Conservation (phyloP, 1,140 invertebrate genomes). For the Drosophila leontia region DNA sequence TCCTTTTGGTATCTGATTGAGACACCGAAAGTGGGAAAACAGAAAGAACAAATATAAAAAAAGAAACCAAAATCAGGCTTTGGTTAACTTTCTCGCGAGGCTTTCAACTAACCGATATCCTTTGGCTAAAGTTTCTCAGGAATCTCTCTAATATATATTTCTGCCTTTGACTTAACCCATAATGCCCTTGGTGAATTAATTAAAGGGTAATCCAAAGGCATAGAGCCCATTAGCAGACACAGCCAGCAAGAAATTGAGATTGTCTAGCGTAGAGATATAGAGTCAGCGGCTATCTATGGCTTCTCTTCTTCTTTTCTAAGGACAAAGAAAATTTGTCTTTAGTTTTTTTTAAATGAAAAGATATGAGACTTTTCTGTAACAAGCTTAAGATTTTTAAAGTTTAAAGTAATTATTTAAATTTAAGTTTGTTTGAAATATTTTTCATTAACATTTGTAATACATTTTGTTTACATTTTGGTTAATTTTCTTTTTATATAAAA, state of each 20-base stretch:
- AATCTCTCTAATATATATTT: conserved; percentile 3
- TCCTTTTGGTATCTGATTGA: conserved; percentile 74
- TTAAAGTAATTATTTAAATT: no score
- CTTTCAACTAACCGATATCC: conserved; percentile 40
- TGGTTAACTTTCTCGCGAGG: conserved; percentile 11
- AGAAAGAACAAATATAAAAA: conserved; percentile 33
- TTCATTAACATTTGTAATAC: no score
- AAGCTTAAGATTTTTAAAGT: no score
- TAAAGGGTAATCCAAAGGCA: conserved; percentile 24
- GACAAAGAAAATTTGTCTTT: conserved; percentile 23
- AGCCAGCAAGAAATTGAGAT: conserved; percentile 65
- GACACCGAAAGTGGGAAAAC: conserved; percentile 66
- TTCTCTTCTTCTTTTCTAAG: conserved; percentile 2
- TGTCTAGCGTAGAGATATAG: conserved; percentile 36
- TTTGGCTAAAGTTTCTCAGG: conserved; percentile 2
- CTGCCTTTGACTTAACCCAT: background rate
- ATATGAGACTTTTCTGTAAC: background rate
- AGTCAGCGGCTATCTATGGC: conserved; percentile 23
- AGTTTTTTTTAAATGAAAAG: background rate
- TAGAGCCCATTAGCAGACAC: conserved; percentile 30
- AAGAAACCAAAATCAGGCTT: conserved; percentile 7
- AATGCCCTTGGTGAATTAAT: conserved; percentile 1
- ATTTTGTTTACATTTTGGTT: no score
- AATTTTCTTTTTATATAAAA: no score
- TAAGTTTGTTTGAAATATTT: no score